Evolutionary conservation across 2,113 vertebrate species (phyloP).

Genomic region (Dissostichus mawsoni): DNA sequence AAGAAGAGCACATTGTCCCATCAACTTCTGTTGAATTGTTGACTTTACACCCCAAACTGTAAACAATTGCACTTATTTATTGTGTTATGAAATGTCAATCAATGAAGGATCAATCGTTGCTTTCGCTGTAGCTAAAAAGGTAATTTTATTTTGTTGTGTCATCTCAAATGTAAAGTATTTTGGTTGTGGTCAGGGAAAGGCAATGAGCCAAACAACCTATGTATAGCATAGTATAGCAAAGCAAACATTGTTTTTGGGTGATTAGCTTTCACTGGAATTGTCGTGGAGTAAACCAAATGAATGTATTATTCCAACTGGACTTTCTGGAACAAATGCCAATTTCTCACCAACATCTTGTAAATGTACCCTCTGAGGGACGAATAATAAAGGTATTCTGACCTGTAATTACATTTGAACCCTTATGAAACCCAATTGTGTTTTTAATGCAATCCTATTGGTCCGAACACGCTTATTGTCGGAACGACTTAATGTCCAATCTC

Average conservation of each 20-base stretch:
- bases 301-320: background rate
- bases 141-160: background rate
- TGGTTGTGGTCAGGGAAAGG: background rate
- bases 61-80: background rate
- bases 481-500: no score
- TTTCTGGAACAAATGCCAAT: background rate
- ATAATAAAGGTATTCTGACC: no score
- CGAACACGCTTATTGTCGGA: background rate
- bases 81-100: background rate
- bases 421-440: background rate
- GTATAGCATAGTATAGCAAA: background rate
- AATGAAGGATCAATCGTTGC: background rate
- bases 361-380: no score
- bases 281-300: background rate
- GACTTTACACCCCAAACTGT: background rate
- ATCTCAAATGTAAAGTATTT: background rate
- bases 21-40: no score
- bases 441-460: background rate
- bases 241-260: background rate
- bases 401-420: background rate
- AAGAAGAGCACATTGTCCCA: no score
- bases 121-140: background rate
- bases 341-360: background rate
- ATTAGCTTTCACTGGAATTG: slow-evolving; percentile 2
- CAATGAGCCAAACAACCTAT: background rate